Evolutionary conservation across 1,140 invertebrate species (phyloP).

Genomic region (Drosophila equinoxialis): DNA sequence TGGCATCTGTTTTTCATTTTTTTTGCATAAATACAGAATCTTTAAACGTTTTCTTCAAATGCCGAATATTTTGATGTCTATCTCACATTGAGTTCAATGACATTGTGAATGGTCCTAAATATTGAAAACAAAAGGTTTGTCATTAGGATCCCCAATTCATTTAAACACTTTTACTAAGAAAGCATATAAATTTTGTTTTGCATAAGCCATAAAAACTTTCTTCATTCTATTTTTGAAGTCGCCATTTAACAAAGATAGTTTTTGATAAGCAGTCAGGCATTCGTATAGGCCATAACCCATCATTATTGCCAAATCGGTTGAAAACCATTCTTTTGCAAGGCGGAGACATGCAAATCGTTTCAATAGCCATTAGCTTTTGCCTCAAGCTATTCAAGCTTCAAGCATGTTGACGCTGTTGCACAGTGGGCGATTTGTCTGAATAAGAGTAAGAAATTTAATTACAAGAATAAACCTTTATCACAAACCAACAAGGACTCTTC

Average conservation of each 20-base stretch:
- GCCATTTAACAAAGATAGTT: neutral
- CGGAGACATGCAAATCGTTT: constrained; percentile 49
- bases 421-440: too few relatives aligned
- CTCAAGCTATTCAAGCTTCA: neutral
- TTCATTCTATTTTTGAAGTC: constrained; percentile 5
- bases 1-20: constrained; percentile 19
- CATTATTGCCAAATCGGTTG: constrained; percentile 45
- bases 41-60: neutral
- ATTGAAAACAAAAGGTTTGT: neutral
- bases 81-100: neutral
- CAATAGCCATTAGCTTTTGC: constrained; percentile 21
- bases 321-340: constrained; percentile 36
- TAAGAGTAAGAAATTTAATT: too few relatives aligned
- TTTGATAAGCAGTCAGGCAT: constrained; percentile 34
- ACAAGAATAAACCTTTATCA: too few relatives aligned
- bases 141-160: neutral
- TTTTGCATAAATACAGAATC: constrained; percentile 1
- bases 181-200: neutral
- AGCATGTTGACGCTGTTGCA: neutral
- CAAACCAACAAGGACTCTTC: too few relatives aligned
- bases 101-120: neutral
- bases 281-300: constrained; percentile 43
- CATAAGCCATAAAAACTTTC: neutral
- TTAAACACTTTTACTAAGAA: neutral
- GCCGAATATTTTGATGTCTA: neutral